Conservation (phyloP, 2,888 invertebrate species). For the Criorhina ranunculi region DNA sequence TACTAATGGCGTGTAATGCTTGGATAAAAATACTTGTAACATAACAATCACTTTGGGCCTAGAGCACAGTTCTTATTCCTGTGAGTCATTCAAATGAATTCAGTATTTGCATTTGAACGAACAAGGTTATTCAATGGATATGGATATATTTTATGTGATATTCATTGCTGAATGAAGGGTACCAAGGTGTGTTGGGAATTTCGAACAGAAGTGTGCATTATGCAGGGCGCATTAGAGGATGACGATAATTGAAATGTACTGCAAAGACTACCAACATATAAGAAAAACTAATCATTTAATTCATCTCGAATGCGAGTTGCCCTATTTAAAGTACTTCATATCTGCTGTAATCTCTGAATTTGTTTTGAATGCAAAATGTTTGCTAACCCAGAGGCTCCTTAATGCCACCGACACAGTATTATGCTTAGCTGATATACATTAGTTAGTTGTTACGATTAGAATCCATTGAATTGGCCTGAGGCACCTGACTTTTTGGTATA, state of each 20-base stretch:
- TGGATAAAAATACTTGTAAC: constrained; percentile 6
- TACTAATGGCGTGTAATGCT: constrained; percentile 4
- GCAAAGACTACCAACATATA: neutral
- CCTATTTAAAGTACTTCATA: constrained; percentile 4
- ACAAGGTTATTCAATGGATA: constrained; percentile 29
- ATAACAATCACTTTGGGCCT: constrained; percentile 30
- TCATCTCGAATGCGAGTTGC: constrained; percentile 10
- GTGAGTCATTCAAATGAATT: constrained; percentile 43
- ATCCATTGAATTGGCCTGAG: constrained; percentile 46
- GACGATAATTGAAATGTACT: constrained; percentile 3
- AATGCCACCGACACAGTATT: constrained; percentile 7
- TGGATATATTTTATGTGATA: neutral
- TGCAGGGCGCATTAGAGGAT: too few species aligned
- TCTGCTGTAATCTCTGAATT: constrained; percentile 4
- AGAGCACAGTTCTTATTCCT: constrained; percentile 27
- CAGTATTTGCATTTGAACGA: constrained; percentile 37
- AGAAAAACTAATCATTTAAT: constrained; percentile 12
- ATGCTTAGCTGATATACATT: constrained; percentile 26
- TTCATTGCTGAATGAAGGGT: constrained; percentile 3
- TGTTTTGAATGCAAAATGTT: constrained; percentile 41
- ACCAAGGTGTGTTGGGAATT: neutral
- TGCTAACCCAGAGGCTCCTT: constrained; percentile 17
- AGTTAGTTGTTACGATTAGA: constrained; percentile 49
- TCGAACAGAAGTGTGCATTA: neutral
- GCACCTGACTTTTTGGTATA: constrained; percentile 64